Percentiles rank a stretch among this genome's conserved stretches.
These are phyloP conservation scores for Mustela erminea DNA, from an alignment of 2,797 vertebrate genomes.

Conservation along the genomic window DNA sequence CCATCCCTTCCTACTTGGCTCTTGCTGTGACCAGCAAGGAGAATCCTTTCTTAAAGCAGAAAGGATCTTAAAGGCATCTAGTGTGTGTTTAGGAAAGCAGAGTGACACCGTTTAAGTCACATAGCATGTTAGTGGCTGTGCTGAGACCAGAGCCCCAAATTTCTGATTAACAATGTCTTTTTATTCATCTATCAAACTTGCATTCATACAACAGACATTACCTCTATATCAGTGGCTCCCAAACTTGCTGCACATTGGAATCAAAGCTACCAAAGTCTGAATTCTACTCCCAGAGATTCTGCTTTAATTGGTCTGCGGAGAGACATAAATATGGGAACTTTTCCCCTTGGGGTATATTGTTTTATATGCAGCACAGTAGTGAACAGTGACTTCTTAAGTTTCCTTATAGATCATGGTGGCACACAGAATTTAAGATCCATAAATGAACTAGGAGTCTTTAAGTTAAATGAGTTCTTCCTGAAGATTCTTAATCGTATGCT, in stretches of 20 bases:
- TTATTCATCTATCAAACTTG: not conserved
- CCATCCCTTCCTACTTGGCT: not conserved
- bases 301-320: not conserved
- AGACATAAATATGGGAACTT: not conserved
- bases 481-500: conserved; percentile 84
- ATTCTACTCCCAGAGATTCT: not conserved
- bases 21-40: not conserved
- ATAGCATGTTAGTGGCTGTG: not conserved
- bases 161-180: conserved; percentile 8
- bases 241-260: not conserved
- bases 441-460: conserved; percentile 87
- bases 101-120: not conserved
- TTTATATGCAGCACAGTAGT: not conserved
- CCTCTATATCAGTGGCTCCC: not conserved
- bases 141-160: not conserved
- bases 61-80: not conserved
- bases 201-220: not conserved
- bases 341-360: not conserved
- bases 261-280: not conserved
- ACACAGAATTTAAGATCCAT: conserved; percentile 88
- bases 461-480: conserved; percentile 84
- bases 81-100: not conserved
- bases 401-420: conserved; percentile 85
- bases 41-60: not conserved
- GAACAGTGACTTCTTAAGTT: conserved; percentile 66